Conservation (phyloP, 2,888 invertebrate species). For the Tanypteryx hageni region DNA sequence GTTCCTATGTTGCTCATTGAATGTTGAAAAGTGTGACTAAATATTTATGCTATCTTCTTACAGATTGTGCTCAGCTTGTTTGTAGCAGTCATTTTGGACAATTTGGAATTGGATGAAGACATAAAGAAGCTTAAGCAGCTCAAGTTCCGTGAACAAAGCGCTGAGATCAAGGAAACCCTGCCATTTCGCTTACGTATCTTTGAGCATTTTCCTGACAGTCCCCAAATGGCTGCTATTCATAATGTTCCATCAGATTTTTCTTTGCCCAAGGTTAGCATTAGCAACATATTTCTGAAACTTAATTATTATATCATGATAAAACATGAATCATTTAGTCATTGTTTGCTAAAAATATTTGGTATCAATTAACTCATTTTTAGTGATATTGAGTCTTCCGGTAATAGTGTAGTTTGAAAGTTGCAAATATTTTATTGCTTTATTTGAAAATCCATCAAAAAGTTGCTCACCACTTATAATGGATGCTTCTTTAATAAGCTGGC, state of each 20-base stretch:
- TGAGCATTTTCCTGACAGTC: conserved; percentile 98
- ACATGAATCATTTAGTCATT: too few relatives aligned
- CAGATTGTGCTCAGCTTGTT: conserved; percentile 99
- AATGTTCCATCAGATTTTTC: conserved; percentile 96
- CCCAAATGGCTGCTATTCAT: conserved; percentile 97
- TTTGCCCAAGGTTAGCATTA: conserved; percentile 85
- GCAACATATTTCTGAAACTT: conserved; percentile 18
- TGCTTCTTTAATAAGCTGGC: too few relatives aligned
- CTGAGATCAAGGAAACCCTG: conserved; percentile 97
- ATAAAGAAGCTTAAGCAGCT: conserved; percentile 99
- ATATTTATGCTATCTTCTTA: conserved; percentile 65
- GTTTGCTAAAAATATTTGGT: too few relatives aligned
- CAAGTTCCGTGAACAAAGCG: conserved; percentile 97
- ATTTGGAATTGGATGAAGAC: conserved; percentile 99
- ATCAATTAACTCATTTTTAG: too few relatives aligned
- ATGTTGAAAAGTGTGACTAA: too few relatives aligned
- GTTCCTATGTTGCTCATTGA: too few relatives aligned
- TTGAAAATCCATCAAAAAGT: too few relatives aligned
- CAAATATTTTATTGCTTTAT: too few relatives aligned
- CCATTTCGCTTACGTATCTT: conserved; percentile 97
- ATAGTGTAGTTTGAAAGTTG: too few relatives aligned
- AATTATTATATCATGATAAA: too few relatives aligned
- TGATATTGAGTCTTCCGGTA: too few relatives aligned
- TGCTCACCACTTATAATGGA: too few relatives aligned
- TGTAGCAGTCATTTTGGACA: conserved; percentile 99